A percentile compares a stretch with the other conserved stretches of the same genome.
Conservation (phyloP, 2,113 vertebrate species). For the Tinamus guttatus region DNA sequence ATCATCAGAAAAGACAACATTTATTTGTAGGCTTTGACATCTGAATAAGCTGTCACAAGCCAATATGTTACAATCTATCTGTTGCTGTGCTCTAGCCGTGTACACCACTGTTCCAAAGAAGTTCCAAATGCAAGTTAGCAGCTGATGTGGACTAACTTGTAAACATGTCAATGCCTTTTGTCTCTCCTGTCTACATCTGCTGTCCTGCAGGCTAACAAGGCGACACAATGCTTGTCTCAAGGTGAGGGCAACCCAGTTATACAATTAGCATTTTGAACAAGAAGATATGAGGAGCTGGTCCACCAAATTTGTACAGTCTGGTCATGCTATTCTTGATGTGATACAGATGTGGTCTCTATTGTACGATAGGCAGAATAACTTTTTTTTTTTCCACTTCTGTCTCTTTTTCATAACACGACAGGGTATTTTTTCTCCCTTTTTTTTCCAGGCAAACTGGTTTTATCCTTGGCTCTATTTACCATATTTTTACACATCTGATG, state of each 20-base stretch:
- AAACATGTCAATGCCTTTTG: background rate
- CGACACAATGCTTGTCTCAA: background rate
- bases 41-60: background rate
- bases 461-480: background rate
- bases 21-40: background rate
- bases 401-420: background rate
- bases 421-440: background rate
- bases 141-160: background rate
- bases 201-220: background rate
- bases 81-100: background rate
- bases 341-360: background rate
- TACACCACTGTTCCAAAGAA: background rate
- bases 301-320: background rate
- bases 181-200: background rate
- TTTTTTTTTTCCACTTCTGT: background rate
- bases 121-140: slow-evolving; percentile 2
- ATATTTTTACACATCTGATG: slow-evolving; percentile 14
- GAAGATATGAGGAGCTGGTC: background rate
- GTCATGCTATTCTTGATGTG: background rate
- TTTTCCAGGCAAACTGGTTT: background rate
- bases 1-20: background rate
- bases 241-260: background rate
- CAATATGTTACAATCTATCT: background rate
- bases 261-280: background rate
- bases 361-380: background rate